phyloP scores from a whole-genome alignment of 2,113 vertebrate species.

The Lynx canadensis region DNA sequence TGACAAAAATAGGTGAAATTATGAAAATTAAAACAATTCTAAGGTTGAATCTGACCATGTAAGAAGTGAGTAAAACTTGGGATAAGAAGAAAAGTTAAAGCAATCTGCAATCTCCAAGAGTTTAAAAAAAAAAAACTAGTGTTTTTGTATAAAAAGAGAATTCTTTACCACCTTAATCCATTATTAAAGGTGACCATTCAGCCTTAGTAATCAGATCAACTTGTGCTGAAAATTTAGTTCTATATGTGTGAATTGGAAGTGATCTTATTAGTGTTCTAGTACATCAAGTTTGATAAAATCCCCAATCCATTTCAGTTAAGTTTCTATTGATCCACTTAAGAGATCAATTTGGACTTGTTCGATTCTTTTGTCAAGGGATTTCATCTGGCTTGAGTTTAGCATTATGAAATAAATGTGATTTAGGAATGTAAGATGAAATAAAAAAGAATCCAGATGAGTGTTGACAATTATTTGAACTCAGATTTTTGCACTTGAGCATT shows the following conservation, averaged over 20 bases:
- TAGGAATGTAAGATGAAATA: conserved; percentile 41
- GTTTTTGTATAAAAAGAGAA: conserved; percentile 69
- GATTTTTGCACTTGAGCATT: conserved; percentile 8
- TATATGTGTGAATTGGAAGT: conserved; percentile 82
- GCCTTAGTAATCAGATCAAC: conserved; percentile 80
- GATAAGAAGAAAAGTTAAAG: conserved; percentile 15
- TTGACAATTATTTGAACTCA: conserved; percentile 46
- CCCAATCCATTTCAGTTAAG: conserved; percentile 85
- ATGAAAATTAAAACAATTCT: neutral
- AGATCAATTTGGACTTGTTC: conserved; percentile 82
- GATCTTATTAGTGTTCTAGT: conserved; percentile 84
- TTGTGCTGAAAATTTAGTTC: conserved; percentile 81
- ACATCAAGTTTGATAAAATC: conserved; percentile 84
- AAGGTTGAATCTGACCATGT: neutral
- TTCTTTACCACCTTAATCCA: conserved; percentile 70
- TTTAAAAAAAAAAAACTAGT: conserved; percentile 57
- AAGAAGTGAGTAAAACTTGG: conserved; percentile 26
- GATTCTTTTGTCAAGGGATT: conserved; percentile 80
- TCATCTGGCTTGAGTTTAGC: conserved; percentile 75
- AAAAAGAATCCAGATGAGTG: conserved; percentile 45
- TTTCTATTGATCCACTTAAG: conserved; percentile 85
- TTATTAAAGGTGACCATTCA: conserved; percentile 83
- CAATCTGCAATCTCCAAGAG: neutral
- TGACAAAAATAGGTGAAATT: neutral
- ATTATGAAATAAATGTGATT: conserved; percentile 75